Conservation (phyloP, 2,888 invertebrate genomes). For the Andrena flavipes region DNA sequence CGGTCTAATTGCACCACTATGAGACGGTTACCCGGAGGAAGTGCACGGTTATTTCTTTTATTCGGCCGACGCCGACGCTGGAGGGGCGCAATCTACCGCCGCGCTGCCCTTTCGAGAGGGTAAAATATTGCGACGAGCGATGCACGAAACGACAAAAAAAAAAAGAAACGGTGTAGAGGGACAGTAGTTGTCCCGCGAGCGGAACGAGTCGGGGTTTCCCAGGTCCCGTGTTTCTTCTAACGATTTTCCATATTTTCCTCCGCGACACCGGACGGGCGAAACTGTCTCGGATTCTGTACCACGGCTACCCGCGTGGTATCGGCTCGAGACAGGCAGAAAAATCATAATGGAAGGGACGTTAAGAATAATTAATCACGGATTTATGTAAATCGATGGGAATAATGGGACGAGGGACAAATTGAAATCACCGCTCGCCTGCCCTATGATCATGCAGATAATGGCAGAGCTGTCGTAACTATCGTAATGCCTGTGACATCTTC, state of each 20-base stretch:
- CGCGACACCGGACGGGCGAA: constrained; percentile 27
- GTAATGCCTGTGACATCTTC: constrained; percentile 28
- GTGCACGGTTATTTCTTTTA: constrained; percentile 69
- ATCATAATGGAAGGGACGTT: background rate
- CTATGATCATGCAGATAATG: constrained; percentile 34
- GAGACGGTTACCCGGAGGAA: background rate
- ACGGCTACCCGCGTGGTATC: background rate
- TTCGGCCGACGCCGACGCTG: constrained; percentile 49
- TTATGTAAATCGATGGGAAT: constrained; percentile 19
- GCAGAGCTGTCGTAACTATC: constrained; percentile 29
- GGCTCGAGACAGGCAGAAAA: background rate
- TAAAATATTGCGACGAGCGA: constrained; percentile 69
- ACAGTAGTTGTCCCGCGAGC: constrained; percentile 58
- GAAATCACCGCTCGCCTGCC: constrained; percentile 25
- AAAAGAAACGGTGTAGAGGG: constrained; percentile 32
- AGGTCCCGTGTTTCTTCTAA: constrained; percentile 67
- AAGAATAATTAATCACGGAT: constrained; percentile 13
- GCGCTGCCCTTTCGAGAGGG: constrained; percentile 37
- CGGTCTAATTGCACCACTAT: background rate
- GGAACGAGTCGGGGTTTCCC: constrained; percentile 31
- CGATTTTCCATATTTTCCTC: constrained; percentile 71
- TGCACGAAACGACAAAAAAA: constrained; percentile 61
- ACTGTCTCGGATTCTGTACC: constrained; percentile 20
- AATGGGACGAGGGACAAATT: constrained; percentile 28
- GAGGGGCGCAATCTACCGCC: constrained; percentile 45